These are phyloP conservation scores for Sinocyclocheilus maitianheensis DNA, from an alignment of 2,113 vertebrate genomes.

Conservation along the genomic window DNA sequence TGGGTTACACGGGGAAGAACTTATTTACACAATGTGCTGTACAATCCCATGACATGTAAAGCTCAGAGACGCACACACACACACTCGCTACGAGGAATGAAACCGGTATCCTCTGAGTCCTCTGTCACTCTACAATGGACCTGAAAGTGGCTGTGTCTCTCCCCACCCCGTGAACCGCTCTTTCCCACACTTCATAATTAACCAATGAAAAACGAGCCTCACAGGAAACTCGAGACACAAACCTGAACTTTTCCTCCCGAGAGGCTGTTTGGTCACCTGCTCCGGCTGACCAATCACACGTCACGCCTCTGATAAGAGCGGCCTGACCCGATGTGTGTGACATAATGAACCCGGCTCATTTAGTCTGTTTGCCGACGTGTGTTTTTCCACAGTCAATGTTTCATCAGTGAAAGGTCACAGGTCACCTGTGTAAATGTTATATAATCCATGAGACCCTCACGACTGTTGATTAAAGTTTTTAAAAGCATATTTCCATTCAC, in stretches of 20 bases:
- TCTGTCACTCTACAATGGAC: conserved; percentile 28
- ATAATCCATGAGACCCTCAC: neutral
- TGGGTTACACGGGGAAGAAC: conserved; percentile 24
- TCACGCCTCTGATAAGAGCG: conserved; percentile 34
- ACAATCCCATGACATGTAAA: conserved; percentile 28
- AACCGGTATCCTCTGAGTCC: conserved; percentile 30
- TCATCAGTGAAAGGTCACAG: conserved; percentile 40
- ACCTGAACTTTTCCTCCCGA: conserved; percentile 53
- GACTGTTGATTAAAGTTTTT: neutral
- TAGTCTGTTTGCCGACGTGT: conserved; percentile 23
- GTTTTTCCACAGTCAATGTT: conserved; percentile 59
- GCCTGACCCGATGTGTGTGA: conserved; percentile 38
- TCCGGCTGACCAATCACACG: conserved; percentile 23
- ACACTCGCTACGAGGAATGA: conserved; percentile 35
- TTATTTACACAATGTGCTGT: conserved; percentile 35
- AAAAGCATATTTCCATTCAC: neutral
- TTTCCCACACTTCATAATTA: conserved; percentile 58
- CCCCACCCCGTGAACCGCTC: conserved; percentile 39
- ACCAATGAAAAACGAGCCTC: conserved; percentile 31
- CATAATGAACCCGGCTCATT: conserved; percentile 36
- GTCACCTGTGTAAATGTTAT: neutral
- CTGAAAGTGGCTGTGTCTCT: neutral
- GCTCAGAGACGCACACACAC: conserved; percentile 23
- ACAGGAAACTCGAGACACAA: conserved; percentile 16
- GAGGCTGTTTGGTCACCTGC: conserved; percentile 18